Percentiles rank a stretch among this genome's conserved stretches.
These are phyloP conservation scores for Phylloscopus trochilus DNA, from an alignment of 2,113 vertebrate species.

Conservation along the genomic window DNA sequence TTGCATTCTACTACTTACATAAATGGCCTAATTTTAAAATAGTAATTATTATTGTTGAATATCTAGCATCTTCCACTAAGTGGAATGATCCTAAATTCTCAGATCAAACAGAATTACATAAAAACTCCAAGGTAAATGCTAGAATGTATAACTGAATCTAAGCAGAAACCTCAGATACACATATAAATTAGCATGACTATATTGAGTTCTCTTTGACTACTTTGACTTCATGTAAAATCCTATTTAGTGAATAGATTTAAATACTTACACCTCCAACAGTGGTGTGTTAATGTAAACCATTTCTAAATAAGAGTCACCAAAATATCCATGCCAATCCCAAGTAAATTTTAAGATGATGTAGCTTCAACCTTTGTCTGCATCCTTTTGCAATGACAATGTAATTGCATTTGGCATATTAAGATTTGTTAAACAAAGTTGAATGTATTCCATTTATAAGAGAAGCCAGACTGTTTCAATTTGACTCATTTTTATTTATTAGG, in stretches of 20 bases:
- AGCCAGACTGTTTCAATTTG: background rate
- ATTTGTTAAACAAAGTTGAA: background rate
- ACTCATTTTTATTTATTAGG: background rate
- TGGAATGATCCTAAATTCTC: background rate
- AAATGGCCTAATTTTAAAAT: constrained; percentile 12
- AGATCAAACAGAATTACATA: constrained; percentile 52
- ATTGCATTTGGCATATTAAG: background rate
- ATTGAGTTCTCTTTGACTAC: background rate
- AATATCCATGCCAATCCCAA: background rate
- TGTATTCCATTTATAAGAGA: background rate
- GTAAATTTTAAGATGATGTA: background rate
- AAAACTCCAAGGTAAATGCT: constrained; percentile 32
- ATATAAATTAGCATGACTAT: background rate
- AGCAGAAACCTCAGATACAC: background rate
- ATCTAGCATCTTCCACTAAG: background rate
- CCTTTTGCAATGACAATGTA: background rate
- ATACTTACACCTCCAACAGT: background rate
- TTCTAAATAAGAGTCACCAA: background rate
- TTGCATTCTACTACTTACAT: background rate
- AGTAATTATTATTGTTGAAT: constrained; percentile 13
- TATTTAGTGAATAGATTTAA: background rate
- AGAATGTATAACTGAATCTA: background rate
- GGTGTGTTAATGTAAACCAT: background rate
- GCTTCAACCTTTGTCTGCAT: background rate
- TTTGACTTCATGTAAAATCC: background rate